phyloP scores from a whole-genome alignment of 2,113 vertebrate species.

The Athene cunicularia region DNA sequence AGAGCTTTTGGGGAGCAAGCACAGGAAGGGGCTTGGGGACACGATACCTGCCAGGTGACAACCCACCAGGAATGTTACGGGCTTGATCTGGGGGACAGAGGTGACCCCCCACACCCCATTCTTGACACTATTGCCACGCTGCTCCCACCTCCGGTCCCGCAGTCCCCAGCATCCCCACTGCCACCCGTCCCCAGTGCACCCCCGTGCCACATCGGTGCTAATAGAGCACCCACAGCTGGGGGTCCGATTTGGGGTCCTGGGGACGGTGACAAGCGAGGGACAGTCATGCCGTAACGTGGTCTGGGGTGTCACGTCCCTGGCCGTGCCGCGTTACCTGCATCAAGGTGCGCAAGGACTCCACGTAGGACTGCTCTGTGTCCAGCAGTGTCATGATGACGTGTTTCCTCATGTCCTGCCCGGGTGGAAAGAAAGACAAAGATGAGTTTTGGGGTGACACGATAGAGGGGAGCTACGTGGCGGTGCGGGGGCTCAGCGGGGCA shows the following conservation, averaged over 20 bases:
- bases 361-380: conserved; percentile 97
- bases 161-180: neutral
- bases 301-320: neutral
- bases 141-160: neutral
- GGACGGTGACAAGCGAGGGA: neutral
- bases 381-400: conserved; percentile 98
- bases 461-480: neutral
- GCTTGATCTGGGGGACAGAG: neutral
- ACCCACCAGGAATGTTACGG: fast-evolving
- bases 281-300: fast-evolving
- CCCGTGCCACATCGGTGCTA: fast-evolving
- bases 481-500: neutral
- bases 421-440: neutral
- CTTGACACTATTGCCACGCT: fast-evolving
- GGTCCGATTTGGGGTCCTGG: fast-evolving
- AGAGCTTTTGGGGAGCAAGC: neutral
- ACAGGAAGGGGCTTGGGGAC: fast-evolving
- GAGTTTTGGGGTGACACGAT: neutral
- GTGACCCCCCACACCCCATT: neutral
- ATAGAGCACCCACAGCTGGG: fast-evolving
- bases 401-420: conserved; percentile 93
- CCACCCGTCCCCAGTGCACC: neutral
- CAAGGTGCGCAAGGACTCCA: conserved; percentile 93
- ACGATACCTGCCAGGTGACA: neutral
- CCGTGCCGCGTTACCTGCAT: conserved; percentile 84